Percentiles rank a stretch among this genome's conserved stretches.
These are phyloP conservation scores for Orussus abietinus DNA, from an alignment of 1,140 invertebrate genomes.

Conservation along the genomic window DNA sequence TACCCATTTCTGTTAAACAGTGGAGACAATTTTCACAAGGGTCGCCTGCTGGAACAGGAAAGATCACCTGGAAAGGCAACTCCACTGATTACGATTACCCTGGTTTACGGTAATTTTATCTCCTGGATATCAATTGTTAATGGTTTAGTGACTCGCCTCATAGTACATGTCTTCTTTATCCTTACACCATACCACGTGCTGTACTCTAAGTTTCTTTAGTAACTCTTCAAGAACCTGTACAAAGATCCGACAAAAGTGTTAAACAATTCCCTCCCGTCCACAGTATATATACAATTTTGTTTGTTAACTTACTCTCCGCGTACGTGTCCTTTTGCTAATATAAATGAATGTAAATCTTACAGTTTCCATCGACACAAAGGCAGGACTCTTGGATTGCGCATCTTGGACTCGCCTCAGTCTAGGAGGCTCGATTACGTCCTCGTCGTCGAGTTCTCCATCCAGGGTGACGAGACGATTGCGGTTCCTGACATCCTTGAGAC, in stretches of 20 bases:
- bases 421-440: conserved; percentile 7
- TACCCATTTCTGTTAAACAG: conserved; percentile 66
- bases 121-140: no score
- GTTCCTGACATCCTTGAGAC: conserved; percentile 33
- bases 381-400: conserved; percentile 19
- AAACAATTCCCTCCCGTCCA: no score
- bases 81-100: conserved; percentile 1
- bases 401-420: conserved; percentile 6
- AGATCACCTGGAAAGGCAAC: conserved; percentile 61
- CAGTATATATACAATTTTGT: not conserved
- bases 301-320: not conserved
- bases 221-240: conserved; percentile 62
- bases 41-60: conserved; percentile 65
- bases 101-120: no score
- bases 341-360: conserved; percentile 19
- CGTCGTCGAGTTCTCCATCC: conserved; percentile 15
- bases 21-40: conserved; percentile 68
- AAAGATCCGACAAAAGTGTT: not conserved
- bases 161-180: conserved; percentile 65
- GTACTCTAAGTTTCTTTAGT: conserved; percentile 63
- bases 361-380: conserved; percentile 49
- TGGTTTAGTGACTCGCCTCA: conserved; percentile 47
- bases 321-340: conserved; percentile 3
- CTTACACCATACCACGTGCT: conserved; percentile 65
- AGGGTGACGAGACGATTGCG: conserved; percentile 30